phyloP scores from a whole-genome alignment of 53 echinoderm and acorn worm species.

The Temnopleurus reevesii region DNA sequence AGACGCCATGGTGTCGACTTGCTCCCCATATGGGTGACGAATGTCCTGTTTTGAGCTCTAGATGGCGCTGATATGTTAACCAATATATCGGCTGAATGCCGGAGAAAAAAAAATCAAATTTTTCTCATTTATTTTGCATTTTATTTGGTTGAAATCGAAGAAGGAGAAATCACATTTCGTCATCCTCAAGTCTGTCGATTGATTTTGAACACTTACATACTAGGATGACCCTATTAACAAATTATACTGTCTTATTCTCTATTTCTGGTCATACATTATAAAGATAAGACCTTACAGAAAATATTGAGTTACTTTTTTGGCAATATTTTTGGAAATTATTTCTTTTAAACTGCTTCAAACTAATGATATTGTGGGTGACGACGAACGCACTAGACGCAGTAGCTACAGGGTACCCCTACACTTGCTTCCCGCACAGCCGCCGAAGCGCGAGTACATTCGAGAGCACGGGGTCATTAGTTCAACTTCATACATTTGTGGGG shows the following conservation, averaged over 20 bases:
- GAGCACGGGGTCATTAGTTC: slow-evolving; percentile 52
- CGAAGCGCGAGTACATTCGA: slow-evolving; percentile 10
- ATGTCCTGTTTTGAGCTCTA: slow-evolving; percentile 18
- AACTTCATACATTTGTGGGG: slow-evolving; percentile 31
- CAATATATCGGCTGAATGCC: background rate
- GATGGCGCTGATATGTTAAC: slow-evolving; percentile 30
- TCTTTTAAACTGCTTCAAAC: background rate
- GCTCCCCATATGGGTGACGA: background rate
- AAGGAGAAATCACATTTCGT: slow-evolving; percentile 17
- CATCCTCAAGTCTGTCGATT: slow-evolving; percentile 6
- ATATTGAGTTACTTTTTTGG: background rate
- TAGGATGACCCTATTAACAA: background rate
- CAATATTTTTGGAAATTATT: background rate
- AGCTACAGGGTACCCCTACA: slow-evolving; percentile 18
- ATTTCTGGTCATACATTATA: background rate
- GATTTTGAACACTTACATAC: background rate
- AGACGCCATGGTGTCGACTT: background rate
- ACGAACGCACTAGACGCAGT: background rate
- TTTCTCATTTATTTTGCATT: background rate
- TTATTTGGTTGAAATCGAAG: background rate
- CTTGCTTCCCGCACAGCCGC: slow-evolving; percentile 14
- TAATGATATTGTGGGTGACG: background rate
- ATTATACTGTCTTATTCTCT: background rate
- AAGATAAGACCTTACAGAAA: background rate
- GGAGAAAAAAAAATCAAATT: background rate